Conservation (phyloP, 1,140 invertebrate genomes). For the Hypothenemus hampei region DNA sequence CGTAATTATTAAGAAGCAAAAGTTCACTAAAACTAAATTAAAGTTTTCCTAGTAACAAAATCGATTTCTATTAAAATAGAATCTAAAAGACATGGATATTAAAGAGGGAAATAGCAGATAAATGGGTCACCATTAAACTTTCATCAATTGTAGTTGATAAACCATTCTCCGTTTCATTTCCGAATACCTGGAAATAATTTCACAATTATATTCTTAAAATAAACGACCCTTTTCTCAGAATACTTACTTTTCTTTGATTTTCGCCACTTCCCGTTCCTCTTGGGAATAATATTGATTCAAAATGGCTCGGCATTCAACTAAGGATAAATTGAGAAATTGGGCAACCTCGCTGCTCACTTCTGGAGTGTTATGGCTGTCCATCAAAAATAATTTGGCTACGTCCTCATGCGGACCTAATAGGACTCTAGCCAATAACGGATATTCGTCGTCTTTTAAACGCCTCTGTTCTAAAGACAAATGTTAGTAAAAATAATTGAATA, state of each 20-base stretch:
- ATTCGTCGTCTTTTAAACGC: constrained; percentile 70
- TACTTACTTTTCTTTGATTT: constrained; percentile 67
- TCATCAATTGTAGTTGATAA: not conserved
- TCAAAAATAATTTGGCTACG: constrained; percentile 72
- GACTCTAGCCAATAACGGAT: constrained; percentile 71
- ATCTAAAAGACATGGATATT: no score
- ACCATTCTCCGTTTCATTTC: constrained; percentile 15
- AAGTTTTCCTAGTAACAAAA: no score
- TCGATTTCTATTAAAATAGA: no score
- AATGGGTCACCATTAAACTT: no score
- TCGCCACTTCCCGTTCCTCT: constrained; percentile 65
- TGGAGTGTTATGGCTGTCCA: constrained; percentile 67
- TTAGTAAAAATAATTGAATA: not conserved
- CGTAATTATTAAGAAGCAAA: no score
- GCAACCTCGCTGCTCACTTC: constrained; percentile 77
- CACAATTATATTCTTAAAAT: not conserved
- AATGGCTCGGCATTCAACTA: constrained; percentile 74
- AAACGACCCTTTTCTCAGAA: not conserved
- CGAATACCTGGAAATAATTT: constrained; percentile 5
- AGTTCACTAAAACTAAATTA: no score
- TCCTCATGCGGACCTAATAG: constrained; percentile 79
- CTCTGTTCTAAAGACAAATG: constrained; percentile 60
- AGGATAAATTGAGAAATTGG: constrained; percentile 75
- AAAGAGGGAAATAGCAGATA: no score
- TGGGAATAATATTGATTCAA: constrained; percentile 72